These are phyloP conservation scores for Coelinius sp. DNA, from an alignment of 2,888 invertebrate species.

Conservation along the genomic window DNA sequence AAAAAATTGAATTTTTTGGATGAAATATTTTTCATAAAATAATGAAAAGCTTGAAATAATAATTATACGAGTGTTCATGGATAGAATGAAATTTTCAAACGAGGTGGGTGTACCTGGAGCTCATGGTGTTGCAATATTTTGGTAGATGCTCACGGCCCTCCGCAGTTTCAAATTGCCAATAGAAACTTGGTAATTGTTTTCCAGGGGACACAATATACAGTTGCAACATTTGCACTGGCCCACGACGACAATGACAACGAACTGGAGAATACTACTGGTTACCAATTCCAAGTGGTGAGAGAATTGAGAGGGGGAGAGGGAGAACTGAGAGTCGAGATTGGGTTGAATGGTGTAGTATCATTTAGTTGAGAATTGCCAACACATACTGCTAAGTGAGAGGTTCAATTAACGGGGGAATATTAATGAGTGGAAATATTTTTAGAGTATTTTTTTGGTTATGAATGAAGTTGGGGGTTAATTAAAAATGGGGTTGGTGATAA, in stretches of 20 bases:
- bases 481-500: too few relatives aligned
- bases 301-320: background rate
- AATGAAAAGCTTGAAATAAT: background rate
- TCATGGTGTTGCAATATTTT: constrained; percentile 50
- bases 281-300: constrained; percentile 24
- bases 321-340: constrained; percentile 17
- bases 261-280: constrained; percentile 20
- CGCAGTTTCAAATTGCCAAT: constrained; percentile 57
- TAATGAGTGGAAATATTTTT: background rate
- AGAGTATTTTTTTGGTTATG: too few relatives aligned
- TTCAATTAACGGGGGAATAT: background rate
- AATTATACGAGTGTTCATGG: background rate
- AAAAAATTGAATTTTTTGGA: too few relatives aligned
- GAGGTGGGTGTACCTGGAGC: constrained; percentile 27
- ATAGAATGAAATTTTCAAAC: background rate
- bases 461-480: too few relatives aligned
- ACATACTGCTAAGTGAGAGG: background rate
- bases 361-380: background rate
- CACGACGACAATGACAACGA: constrained; percentile 35
- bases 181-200: constrained; percentile 61
- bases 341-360: background rate
- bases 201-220: constrained; percentile 22
- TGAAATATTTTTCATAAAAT: background rate
- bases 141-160: constrained; percentile 46
- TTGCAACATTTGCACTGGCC: constrained; percentile 8